A percentile compares a stretch with the other conserved stretches of the same genome.
Evolutionary conservation across 2,797 vertebrate genomes (phyloP).

Genomic region (Chiloscyllium punctatum): DNA sequence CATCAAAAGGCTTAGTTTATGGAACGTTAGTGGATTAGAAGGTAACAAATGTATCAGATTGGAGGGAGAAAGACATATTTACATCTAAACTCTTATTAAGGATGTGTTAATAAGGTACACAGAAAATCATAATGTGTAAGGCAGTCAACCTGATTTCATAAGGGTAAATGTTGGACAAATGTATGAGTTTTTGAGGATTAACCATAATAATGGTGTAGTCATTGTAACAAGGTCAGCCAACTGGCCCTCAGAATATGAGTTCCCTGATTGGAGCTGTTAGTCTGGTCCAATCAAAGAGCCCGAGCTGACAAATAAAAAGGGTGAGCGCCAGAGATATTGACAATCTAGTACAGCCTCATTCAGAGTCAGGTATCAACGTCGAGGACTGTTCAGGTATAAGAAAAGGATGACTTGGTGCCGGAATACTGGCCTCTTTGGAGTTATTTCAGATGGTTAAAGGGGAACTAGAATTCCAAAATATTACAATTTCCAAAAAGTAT

Average conservation of each 20-base stretch:
- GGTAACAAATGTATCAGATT: neutral
- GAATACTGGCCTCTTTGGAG: no score
- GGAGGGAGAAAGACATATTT: neutral
- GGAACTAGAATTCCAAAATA: neutral
- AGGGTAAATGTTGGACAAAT: neutral
- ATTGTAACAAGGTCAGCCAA: no score
- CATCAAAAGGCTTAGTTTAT: neutral
- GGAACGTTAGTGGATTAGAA: neutral
- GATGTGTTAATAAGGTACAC: neutral
- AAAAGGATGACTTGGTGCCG: no score
- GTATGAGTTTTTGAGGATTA: neutral
- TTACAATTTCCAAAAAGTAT: neutral
- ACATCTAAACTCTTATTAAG: neutral
- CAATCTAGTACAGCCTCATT: no score
- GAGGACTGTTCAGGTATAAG: no score
- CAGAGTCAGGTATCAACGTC: no score
- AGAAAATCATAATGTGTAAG: neutral
- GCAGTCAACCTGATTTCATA: neutral
- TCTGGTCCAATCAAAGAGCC: no score
- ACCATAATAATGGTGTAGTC: no score
- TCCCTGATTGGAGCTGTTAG: no score
- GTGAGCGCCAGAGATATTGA: no score
- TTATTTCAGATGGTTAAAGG: neutral
- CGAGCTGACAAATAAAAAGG: no score
- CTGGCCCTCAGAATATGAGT: no score